Conservation (phyloP, 2,888 invertebrate species). For the Sphaeridia pumilis region DNA sequence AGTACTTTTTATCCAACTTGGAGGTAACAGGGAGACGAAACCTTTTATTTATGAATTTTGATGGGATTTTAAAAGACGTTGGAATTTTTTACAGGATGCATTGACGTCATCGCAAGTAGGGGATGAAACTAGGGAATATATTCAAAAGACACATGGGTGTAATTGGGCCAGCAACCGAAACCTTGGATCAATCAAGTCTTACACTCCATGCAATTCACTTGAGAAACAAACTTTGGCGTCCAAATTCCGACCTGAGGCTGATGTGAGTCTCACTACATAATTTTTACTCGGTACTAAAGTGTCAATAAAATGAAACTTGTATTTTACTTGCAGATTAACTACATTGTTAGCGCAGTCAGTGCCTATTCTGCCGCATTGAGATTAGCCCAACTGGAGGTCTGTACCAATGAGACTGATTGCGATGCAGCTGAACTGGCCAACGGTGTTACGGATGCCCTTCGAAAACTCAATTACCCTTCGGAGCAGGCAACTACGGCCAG, state of each 20-base stretch:
- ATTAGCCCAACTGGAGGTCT: conserved; percentile 37
- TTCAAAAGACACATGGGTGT: conserved; percentile 35
- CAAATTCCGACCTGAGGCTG: conserved; percentile 36
- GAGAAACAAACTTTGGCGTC: conserved; percentile 24
- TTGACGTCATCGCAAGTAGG: conserved; percentile 13
- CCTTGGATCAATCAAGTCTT: conserved; percentile 17
- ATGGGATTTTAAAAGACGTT: not conserved
- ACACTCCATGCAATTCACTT: conserved; percentile 31
- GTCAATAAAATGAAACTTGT: not conserved
- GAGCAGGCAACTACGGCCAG: conserved; percentile 14
- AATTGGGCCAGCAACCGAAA: conserved; percentile 31
- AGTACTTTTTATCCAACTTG: conserved; percentile 33
- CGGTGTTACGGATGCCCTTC: conserved; percentile 28
- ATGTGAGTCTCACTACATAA: conserved; percentile 26
- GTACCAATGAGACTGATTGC: conserved; percentile 23
- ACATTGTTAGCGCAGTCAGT: conserved; percentile 38
- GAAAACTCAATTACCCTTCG: conserved; percentile 32
- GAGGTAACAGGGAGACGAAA: conserved; percentile 33
- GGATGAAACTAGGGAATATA: conserved; percentile 34
- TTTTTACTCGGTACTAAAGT: not conserved
- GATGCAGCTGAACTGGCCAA: conserved; percentile 21
- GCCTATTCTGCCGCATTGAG: conserved; percentile 39
- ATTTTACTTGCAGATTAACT: conserved; percentile 28
- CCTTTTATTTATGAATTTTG: not conserved
- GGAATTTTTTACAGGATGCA: conserved; percentile 11